Evolutionary conservation across 2,113 vertebrate genomes (phyloP).

Genomic region (Nibea coibor): DNA sequence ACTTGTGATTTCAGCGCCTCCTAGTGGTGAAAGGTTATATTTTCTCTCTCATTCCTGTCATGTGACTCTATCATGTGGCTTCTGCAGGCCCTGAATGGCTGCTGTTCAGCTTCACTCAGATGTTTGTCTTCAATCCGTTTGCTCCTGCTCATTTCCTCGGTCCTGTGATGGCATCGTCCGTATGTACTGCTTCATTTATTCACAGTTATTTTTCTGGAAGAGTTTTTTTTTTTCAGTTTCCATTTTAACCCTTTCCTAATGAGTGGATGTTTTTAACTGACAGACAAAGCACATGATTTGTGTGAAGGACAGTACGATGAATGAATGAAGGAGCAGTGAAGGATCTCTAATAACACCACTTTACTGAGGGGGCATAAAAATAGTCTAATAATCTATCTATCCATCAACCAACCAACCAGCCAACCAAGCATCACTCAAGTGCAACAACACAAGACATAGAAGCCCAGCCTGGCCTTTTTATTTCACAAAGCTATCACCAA

Average conservation of each 20-base stretch:
- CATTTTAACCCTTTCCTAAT: too few species aligned
- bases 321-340: background rate
- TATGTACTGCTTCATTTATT: slow-evolving; percentile 6
- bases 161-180: background rate
- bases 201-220: background rate
- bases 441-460: too few species aligned
- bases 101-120: background rate
- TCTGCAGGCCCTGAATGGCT: background rate
- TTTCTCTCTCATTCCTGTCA: background rate
- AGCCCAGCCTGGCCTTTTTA: too few species aligned
- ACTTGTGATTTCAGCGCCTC: background rate
- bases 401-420: too few species aligned
- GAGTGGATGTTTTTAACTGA: background rate
- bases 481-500: too few species aligned
- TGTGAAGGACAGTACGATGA: background rate
- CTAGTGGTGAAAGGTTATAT: background rate
- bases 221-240: background rate
- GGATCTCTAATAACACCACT: background rate
- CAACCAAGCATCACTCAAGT: too few species aligned
- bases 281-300: background rate
- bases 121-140: background rate
- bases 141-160: background rate
- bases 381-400: too few species aligned
- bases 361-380: background rate
- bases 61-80: slow-evolving; percentile 7